Evolutionary conservation across 2,888 invertebrate species (phyloP), one percentile per base, ranked within the genome.

Genomic region (Tinea semifulvella): DNA sequence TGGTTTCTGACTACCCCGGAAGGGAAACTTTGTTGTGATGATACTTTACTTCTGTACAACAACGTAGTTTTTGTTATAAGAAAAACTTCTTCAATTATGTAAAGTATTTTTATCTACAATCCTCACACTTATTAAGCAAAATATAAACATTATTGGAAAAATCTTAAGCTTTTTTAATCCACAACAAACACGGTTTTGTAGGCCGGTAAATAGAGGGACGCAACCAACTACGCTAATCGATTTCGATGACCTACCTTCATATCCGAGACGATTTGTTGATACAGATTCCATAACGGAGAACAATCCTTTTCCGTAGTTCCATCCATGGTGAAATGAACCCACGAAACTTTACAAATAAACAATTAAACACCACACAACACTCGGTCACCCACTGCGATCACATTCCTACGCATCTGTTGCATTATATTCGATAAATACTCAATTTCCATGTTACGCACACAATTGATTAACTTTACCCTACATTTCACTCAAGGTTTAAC

Each of bases 191-290:
- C n/a, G n/a, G n/a, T n/a, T n/a, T n/a, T n/a, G n/a, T n/a, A n/a
- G n/a, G n/a, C n/a, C n/a, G n/a, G 7, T 5, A 7, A 31, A 31
- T 7, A 31, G 31, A 5, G 6, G 11, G 31, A 31, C 13, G 31
- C 11, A 31, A 10, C 6, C 4, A 11, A n/a, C n/a, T n/a, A 22
- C n/a, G 22, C 17, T 13, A 25, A 43, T 31, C 43, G 31, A 43
- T 43, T 27, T 43, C 19, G 10, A 28, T 19, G 56, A 74, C 87
- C 83, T 85, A 96, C 97, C 92, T 97, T 97, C 92, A 98, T 92
- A 72, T 98, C 98, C 63, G 90, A 90, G 60, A 98, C 90, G 58
- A 98, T 94, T 73, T 94, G 94, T 77, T 96, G 95, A 72, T 97
- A 97, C 56, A 97, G 86, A 65, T 92, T 93, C 74, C 96, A 96